Base-by-base conservation (phyloP, 2,113 vertebrate species). In the Eonycteris spelaea region DNA sequence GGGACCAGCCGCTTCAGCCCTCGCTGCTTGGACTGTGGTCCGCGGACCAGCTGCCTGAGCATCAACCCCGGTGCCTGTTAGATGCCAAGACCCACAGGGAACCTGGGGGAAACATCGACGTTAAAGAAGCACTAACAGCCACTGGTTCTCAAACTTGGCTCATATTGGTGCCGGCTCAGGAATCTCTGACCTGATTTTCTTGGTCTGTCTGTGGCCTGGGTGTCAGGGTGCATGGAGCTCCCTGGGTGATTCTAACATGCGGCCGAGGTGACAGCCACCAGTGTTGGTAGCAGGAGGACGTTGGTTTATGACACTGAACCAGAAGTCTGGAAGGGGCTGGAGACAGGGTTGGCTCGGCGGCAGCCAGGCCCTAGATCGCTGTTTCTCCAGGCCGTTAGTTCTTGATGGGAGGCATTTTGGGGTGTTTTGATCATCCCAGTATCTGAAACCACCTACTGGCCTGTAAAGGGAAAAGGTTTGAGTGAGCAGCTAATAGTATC, bases 221-320 rank as follows among this genome's bases (percentile, higher is more conserved):
- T 67, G 12, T 11, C 0, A 0, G 40, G 10, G 19, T 3, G 6
- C 61, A 12, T 0, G 2, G 21, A 4, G 24, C 10, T 12, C 53
- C 33, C 26, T 21, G 21, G 33, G 12, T 5, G 6, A 5, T 7
- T 9, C 65, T 7, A 4, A 13, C 1, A 19, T 63, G 30, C 30
- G 12, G 24, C 12, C 30, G 6, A 21, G n/a, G 13, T 14, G 70
- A 61, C 28, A 19, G 35, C 55, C 8, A 0, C 59, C 2, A 0
- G 70, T 77, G 30, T 57, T 14, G 0, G 43, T 3, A 7, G n/a
- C 16, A 12, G 38, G n/a, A 73, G 18, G 24, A 11, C 26, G 0
- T 4, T 0, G 19, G 35, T 28, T 21, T 9, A 0, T 16, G 7
- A 15, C 19, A 0, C 26, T 5, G 3, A 63, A 10, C 6, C 9